Conservation (phyloP, 2,797 vertebrate genomes). For the Tadarida brasiliensis region DNA sequence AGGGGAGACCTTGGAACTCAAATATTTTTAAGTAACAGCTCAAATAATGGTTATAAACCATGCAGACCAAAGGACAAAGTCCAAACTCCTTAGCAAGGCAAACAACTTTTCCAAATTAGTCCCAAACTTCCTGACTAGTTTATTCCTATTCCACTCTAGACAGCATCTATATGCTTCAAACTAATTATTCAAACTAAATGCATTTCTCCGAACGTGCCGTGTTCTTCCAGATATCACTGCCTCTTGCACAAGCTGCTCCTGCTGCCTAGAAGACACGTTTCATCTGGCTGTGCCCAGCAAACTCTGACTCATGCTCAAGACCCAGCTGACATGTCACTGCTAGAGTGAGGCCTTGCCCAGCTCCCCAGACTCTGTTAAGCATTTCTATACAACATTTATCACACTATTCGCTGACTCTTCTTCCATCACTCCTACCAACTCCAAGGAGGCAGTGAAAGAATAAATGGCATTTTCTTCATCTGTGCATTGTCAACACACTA, state of each 20-base stretch:
- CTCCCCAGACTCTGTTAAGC: background rate
- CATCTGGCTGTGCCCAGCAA: background rate
- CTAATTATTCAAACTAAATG: background rate
- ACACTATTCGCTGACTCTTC: background rate
- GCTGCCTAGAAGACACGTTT: background rate
- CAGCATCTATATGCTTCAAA: background rate
- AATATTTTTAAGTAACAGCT: background rate
- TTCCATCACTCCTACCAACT: background rate
- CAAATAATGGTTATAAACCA: background rate
- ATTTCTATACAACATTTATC: background rate
- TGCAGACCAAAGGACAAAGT: background rate
- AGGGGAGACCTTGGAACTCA: background rate
- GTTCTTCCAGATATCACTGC: background rate
- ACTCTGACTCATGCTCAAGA: background rate
- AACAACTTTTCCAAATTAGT: background rate
- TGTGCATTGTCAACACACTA: background rate
- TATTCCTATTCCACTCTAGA: background rate
- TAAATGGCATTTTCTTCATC: background rate
- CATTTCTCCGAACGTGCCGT: background rate
- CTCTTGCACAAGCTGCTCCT: background rate
- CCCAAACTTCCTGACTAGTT: background rate
- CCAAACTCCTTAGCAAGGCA: conserved; percentile 7
- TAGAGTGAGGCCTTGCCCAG: background rate
- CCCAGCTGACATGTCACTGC: background rate
- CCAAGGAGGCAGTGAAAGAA: background rate